phyloP scores from a whole-genome alignment of 2,888 invertebrate genomes.

The Sarcophaga variegata region DNA sequence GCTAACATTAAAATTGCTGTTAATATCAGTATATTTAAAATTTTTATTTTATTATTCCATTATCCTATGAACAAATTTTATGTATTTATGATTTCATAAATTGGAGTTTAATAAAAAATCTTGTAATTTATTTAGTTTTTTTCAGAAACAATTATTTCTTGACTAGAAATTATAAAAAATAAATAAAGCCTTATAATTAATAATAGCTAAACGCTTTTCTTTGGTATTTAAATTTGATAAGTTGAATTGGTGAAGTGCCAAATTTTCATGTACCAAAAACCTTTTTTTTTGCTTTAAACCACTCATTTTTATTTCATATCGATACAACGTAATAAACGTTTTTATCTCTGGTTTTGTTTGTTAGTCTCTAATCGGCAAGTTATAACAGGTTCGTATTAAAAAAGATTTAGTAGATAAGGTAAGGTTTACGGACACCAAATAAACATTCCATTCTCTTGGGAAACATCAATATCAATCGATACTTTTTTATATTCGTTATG shows the following conservation, averaged over 20 bases:
- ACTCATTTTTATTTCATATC: neutral
- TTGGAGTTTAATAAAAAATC: slow-evolving; percentile 45
- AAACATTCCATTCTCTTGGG: neutral
- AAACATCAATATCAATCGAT: slow-evolving; percentile 3
- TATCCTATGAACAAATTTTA: slow-evolving; percentile 42
- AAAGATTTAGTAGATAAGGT: neutral
- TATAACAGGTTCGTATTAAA: neutral
- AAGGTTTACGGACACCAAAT: neutral
- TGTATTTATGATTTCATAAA: slow-evolving; percentile 32
- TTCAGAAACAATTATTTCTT: slow-evolving; percentile 33
- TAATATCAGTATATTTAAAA: slow-evolving; percentile 2
- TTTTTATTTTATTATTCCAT: slow-evolving; percentile 41
- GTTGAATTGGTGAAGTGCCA: neutral
- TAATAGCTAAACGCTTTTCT: slow-evolving; percentile 6
- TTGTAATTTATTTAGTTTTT: slow-evolving; percentile 37
- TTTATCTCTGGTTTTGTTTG: neutral
- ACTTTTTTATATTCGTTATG: slow-evolving; percentile 33
- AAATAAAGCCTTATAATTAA: slow-evolving; percentile 4
- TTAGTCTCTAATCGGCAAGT: neutral
- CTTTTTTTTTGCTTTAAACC: neutral
- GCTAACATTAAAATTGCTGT: too few relatives aligned
- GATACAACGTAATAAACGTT: neutral
- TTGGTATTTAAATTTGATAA: slow-evolving; percentile 31
- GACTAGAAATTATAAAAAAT: slow-evolving; percentile 40
- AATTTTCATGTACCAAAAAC: neutral